Evolutionary conservation across 2,888 invertebrate species (phyloP).

Genomic region (Synergus umbraculus): DNA sequence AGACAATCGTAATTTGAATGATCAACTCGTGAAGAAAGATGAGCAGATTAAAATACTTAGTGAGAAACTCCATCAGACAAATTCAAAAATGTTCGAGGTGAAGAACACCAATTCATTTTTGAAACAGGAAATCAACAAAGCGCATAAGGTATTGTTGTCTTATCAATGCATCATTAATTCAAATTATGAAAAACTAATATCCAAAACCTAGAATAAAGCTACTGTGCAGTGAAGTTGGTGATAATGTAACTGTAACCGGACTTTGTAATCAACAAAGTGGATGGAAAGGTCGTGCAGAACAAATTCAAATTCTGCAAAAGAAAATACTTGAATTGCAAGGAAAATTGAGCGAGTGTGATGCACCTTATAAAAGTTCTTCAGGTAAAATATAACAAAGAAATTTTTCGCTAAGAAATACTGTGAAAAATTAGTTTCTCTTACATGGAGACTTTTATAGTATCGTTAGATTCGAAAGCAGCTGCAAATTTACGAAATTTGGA

Average conservation of each 20-base stretch:
- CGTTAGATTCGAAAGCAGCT: slow-evolving; percentile 56
- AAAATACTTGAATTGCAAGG: slow-evolving; percentile 84
- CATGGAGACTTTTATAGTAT: slow-evolving; percentile 42
- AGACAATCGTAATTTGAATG: background rate
- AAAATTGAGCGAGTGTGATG: slow-evolving; percentile 78
- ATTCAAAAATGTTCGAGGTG: slow-evolving; percentile 83
- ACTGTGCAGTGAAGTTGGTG: slow-evolving; percentile 87
- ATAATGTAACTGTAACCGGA: slow-evolving; percentile 82
- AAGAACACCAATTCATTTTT: slow-evolving; percentile 85
- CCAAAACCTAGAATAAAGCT: slow-evolving; percentile 72
- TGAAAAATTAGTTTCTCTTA: background rate
- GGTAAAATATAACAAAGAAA: slow-evolving; percentile 26
- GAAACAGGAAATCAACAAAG: slow-evolving; percentile 85
- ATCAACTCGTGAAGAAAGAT: slow-evolving; percentile 73
- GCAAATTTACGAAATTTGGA: slow-evolving; percentile 79
- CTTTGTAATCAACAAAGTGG: slow-evolving; percentile 80
- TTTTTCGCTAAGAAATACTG: background rate
- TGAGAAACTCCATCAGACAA: slow-evolving; percentile 81
- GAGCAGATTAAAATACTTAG: slow-evolving; percentile 81
- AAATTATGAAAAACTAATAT: background rate
- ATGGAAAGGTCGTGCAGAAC: slow-evolving; percentile 89
- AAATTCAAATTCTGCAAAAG: slow-evolving; percentile 84
- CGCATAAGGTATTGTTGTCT: slow-evolving; percentile 80
- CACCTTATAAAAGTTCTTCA: slow-evolving; percentile 46
- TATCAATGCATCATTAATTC: background rate